Conservation (phyloP, 2,797 vertebrate genomes). For the Channallabes apus region DNA sequence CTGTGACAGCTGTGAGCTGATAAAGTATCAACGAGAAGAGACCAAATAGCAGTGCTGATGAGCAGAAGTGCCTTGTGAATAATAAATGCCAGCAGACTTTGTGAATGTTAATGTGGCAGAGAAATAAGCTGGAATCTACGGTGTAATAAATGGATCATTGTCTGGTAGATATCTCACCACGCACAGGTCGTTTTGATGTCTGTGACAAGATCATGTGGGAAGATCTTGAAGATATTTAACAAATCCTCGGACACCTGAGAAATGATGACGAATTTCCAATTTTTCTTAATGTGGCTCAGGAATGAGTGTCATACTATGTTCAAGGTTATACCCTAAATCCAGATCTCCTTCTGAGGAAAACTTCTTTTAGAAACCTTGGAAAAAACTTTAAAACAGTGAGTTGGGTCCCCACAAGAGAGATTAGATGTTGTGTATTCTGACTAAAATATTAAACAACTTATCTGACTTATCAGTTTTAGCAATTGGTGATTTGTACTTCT, state of each 20-base stretch:
- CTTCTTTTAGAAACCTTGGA: neutral
- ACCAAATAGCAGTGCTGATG: constrained; percentile 51
- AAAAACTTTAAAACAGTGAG: neutral
- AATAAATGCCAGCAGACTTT: constrained; percentile 64
- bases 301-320: neutral
- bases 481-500: neutral
- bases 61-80: constrained; percentile 64
- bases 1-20: constrained; percentile 50
- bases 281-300: neutral
- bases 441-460: neutral
- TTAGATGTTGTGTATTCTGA: neutral
- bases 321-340: neutral
- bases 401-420: too few relatives aligned
- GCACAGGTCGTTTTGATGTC: neutral
- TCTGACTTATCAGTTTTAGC: neutral
- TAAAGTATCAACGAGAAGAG: constrained; percentile 52
- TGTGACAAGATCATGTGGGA: neutral
- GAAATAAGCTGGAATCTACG: constrained; percentile 42
- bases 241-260: neutral
- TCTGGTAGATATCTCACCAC: neutral
- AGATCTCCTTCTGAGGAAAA: neutral
- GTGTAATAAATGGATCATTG: constrained; percentile 33
- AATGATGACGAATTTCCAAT: neutral
- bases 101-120: constrained; percentile 61
- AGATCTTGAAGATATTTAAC: neutral